phyloP scores from a whole-genome alignment of 2,797 vertebrate genomes.

The Sebastes hubbsi region DNA sequence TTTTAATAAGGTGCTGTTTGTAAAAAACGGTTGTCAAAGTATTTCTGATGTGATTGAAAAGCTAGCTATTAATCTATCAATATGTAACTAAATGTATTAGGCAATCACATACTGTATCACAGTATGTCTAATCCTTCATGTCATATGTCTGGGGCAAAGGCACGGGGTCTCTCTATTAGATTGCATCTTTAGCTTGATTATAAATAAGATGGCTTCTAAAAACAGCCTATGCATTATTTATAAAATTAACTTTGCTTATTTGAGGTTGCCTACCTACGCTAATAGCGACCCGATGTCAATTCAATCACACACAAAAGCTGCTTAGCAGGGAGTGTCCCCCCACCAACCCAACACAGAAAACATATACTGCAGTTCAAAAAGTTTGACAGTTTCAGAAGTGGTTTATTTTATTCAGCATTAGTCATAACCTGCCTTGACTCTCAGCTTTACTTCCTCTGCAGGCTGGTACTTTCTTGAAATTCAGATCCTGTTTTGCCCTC shows the following conservation, averaged over 20 bases:
- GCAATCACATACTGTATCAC: conserved; percentile 24
- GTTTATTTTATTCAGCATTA: neutral
- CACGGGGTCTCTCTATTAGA: neutral
- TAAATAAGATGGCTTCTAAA: conserved; percentile 10
- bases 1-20: conserved; percentile 40
- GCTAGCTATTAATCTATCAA: neutral
- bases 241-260: conserved; percentile 48
- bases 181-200: conserved; percentile 54
- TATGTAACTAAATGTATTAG: conserved; percentile 19
- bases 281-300: conserved; percentile 4
- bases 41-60: conserved; percentile 19
- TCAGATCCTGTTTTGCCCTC: neutral
- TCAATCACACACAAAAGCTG: conserved; percentile 21
- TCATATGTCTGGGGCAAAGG: conserved; percentile 11
- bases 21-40: conserved; percentile 10
- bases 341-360: neutral
- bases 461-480: neutral
- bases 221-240: conserved; percentile 66
- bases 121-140: conserved; percentile 16
- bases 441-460: neutral
- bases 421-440: neutral
- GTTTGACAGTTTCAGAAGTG: neutral
- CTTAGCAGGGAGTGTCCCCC: neutral
- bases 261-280: conserved; percentile 25
- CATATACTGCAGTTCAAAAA: neutral